Base-by-base conservation (phyloP, 2,888 invertebrate species). In the Parascotia fuliginaria region DNA sequence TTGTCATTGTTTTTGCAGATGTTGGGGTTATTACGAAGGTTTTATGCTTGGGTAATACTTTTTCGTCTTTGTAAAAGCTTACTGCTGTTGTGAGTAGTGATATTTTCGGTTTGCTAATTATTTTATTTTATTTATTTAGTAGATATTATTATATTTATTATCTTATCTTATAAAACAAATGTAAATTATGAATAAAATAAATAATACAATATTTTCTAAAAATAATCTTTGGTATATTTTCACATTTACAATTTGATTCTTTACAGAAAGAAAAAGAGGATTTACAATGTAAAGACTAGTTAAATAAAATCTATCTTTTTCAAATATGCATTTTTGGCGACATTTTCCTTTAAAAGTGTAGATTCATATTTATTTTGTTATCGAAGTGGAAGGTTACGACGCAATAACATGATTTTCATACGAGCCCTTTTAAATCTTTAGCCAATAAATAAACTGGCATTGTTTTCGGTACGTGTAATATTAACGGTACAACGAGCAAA, bases 361-460 rank as follows among this genome's bases (percentile, higher is more conserved):
- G n/a, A n/a, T n/a, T n/a, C n/a, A n/a, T n/a, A n/a, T n/a, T n/a
- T n/a, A n/a, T n/a, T n/a, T n/a, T n/a, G n/a, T n/a, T n/a, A n/a
- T n/a, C n/a, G n/a, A n/a, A n/a, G n/a, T n/a, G n/a, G n/a, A n/a
- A n/a, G n/a, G n/a, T n/a, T n/a, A n/a, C n/a, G n/a, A 37, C 16
- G 0, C 31, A 6, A 32, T 27, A 48, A 42, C 9, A 55, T 29
- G 43, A 50, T 47, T 45, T 41, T 41, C 33, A 43, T 22, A 50
- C 38, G 42, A 34, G 40, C 34, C 40, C 39, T 40, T 58, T 65
- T 63, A 69, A 65, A 65, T 65, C 56, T 68, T 67, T 65, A 66
- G 57, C 59, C 60, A 65, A 72, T 72, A 73, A 72, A 71, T 72
- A 70, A 68, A 67, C 24, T 22, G 56, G 61, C 54, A 63, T 69